phyloP scores from a whole-genome alignment of 2,888 invertebrate species.

The Bimastos eiseni region DNA sequence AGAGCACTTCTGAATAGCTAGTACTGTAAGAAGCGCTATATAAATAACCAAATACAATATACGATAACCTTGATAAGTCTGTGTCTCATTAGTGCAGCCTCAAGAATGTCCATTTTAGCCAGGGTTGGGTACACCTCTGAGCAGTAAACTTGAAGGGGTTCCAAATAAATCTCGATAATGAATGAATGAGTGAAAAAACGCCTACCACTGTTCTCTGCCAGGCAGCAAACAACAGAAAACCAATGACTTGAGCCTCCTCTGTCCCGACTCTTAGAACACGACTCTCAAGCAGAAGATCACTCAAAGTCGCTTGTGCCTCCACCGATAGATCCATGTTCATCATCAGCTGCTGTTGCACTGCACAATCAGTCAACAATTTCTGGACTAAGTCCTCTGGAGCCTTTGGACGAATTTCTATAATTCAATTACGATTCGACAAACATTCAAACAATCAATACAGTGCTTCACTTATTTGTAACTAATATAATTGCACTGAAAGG shows the following conservation, averaged over 20 bases:
- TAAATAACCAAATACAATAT: no score
- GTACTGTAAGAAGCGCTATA: no score
- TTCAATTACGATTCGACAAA: background rate
- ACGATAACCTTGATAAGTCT: no score
- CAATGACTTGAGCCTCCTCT: conserved; percentile 7
- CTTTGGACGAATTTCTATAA: conserved; percentile 1
- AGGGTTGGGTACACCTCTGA: no score
- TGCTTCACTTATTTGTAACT: background rate
- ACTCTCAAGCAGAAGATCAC: conserved; percentile 9
- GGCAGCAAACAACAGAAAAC: conserved; percentile 20
- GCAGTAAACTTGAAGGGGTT: no score
- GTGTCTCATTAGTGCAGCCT: no score
- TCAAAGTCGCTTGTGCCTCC: conserved; percentile 14
- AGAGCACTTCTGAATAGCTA: no score
- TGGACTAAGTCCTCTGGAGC: conserved; percentile 8
- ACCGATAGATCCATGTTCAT: conserved; percentile 1
- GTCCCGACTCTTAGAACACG: background rate
- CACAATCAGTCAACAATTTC: background rate
- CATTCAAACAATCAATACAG: background rate
- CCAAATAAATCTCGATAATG: no score
- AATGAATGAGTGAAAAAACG: background rate
- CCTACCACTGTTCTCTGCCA: conserved; percentile 1
- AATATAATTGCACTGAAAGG: background rate
- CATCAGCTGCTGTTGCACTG: conserved; percentile 8
- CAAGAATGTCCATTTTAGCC: no score